Conservation (phyloP, 1,140 invertebrate genomes). For the Drosophila littoralis region DNA sequence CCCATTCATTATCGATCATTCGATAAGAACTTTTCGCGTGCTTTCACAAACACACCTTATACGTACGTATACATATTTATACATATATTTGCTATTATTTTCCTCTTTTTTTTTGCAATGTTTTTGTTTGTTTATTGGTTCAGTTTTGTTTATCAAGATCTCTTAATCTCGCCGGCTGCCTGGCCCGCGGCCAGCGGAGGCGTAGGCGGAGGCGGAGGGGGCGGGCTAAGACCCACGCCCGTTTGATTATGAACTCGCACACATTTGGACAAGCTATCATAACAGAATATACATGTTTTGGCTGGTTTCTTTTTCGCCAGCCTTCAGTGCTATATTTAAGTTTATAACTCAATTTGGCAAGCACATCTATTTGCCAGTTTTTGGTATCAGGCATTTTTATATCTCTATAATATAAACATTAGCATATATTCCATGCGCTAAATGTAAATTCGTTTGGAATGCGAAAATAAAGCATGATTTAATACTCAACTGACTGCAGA, state of each 20-base stretch:
- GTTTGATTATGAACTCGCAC: neutral
- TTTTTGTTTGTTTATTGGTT: slow-evolving; percentile 66
- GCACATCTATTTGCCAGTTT: neutral
- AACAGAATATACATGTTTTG: slow-evolving; percentile 13
- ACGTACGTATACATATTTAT: neutral
- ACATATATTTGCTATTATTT: neutral
- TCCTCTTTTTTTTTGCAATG: slow-evolving; percentile 52
- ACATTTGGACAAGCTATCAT: slow-evolving; percentile 7
- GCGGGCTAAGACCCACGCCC: no score
- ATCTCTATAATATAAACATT: no score
- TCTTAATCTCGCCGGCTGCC: slow-evolving; percentile 39
- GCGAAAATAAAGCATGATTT: no score
- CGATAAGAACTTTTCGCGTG: slow-evolving; percentile 66
- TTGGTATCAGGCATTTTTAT: neutral
- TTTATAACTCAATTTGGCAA: neutral
- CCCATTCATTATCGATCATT: slow-evolving; percentile 68
- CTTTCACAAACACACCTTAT: slow-evolving; percentile 17
- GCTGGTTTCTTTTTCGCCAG: neutral
- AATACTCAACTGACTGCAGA: no score
- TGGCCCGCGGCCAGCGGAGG: no score
- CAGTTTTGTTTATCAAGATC: slow-evolving; percentile 51
- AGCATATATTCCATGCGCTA: neutral
- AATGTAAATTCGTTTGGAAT: neutral
- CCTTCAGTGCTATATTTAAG: neutral
- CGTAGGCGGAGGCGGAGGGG: neutral